phyloP scores from a whole-genome alignment of 2,113 vertebrate genomes.

The Pseudopodoces humilis region DNA sequence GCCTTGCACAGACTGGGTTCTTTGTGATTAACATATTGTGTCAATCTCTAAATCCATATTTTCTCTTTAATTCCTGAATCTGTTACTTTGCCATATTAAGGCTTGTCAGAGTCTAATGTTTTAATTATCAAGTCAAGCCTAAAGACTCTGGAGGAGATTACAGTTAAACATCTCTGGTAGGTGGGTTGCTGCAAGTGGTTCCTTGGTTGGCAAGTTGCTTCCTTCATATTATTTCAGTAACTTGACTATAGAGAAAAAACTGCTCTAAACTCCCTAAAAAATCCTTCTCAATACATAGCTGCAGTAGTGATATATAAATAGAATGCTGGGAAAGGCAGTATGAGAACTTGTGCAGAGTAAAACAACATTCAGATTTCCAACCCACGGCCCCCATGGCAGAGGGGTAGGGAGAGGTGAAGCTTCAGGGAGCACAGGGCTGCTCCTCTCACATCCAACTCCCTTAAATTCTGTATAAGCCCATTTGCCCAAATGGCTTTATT shows the following conservation, averaged over 20 bases:
- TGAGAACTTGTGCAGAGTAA: not conserved
- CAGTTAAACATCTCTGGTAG: not conserved
- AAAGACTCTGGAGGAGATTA: not conserved
- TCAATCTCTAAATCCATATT: constrained; percentile 39
- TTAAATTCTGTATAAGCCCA: not conserved
- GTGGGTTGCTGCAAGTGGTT: not conserved
- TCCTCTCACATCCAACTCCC: not conserved
- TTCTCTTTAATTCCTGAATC: constrained; percentile 30
- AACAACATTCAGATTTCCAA: not conserved
- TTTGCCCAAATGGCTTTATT: not conserved
- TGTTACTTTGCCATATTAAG: constrained; percentile 49
- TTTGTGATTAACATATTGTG: not conserved
- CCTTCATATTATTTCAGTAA: not conserved
- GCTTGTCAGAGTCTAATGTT: not conserved
- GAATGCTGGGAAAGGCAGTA: not conserved
- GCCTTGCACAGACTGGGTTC: not conserved
- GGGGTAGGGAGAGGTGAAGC: not conserved
- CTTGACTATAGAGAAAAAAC: not conserved
- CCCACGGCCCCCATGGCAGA: accelerated
- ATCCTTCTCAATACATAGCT: not conserved
- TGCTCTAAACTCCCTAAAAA: not conserved
- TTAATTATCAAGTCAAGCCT: not conserved
- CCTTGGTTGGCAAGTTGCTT: not conserved
- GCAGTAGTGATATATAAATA: not conserved
- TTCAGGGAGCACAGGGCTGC: not conserved